Evolutionary conservation across 2,797 vertebrate genomes (phyloP).

Genomic region (Macrochelys suwanniensis): DNA sequence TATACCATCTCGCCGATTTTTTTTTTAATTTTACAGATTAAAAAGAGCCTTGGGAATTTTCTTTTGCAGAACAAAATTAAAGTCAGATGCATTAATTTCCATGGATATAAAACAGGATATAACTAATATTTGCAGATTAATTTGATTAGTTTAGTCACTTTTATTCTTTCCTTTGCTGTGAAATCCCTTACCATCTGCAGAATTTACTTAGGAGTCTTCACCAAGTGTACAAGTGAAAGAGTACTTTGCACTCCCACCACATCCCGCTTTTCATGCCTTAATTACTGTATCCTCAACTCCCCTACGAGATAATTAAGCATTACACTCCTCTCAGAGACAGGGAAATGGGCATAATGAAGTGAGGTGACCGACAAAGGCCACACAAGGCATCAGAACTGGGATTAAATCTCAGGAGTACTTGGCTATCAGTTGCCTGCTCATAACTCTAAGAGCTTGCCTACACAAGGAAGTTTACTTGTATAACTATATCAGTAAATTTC

Average conservation of each 20-base stretch:
- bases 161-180: neutral
- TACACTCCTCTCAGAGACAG: neutral
- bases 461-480: accelerated
- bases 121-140: neutral
- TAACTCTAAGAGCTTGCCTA: accelerated
- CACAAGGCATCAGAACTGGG: accelerated
- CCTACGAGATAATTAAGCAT: accelerated
- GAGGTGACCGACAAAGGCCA: neutral
- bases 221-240: accelerated
- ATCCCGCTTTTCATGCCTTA: accelerated
- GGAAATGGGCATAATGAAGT: neutral
- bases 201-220: neutral
- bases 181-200: accelerated
- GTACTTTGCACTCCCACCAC: accelerated
- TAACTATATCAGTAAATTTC: accelerated
- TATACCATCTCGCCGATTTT: neutral
- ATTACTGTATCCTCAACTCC: neutral
- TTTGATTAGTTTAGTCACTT: neutral
- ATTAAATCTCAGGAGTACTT: neutral
- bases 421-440: neutral
- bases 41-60: neutral
- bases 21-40: neutral
- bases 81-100: neutral
- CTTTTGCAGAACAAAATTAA: neutral
- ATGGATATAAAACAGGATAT: neutral